Evolutionary conservation across 2,797 vertebrate genomes (phyloP), one percentile per base, ranked within the genome.

Genomic region (Lagocephalus sceleratus): DNA sequence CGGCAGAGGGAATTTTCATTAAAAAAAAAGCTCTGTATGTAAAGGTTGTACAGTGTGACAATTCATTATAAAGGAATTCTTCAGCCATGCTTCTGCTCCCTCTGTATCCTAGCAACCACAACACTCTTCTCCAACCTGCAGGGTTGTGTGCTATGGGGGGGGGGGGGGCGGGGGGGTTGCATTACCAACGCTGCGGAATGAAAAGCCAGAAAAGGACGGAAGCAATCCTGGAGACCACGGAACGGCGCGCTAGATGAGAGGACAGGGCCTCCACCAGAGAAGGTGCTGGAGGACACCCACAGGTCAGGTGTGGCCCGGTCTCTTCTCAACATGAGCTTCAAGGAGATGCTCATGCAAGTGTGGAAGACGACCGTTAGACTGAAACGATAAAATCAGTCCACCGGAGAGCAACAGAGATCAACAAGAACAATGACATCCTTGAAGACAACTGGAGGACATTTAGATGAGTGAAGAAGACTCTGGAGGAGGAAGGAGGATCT

Each of bases 51-150:
- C 53, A 65, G 52, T 52, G 47, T 70, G 64, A 74, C 66, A 71
- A 81, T 78, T 85, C 60, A 78, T 62, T 80, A 80, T 41, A 3
- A 54, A 82, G 79, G 76, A 68, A 84, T 60, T 75, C 79, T 77
- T 85, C 51, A 63, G 73, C 86, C 80, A 81, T 69, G 48, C 63
- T 81, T 68, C 60, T 42, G 54, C 63, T 84, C 67, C 70, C 74
- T 72, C 69, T 70, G 90, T 91, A 89, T 75, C 90, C 81, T 90
- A 89, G 90, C 89, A 91, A 91, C 91, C 59, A 56, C 63, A 75
- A 82, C 63, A 67, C 73, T 78, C 61, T 61, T 78, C 35, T 63
- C 72, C 74, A 63, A 54, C 22, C 71, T 72, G 73, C 71, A 75
- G 76, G 57, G 74, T 55, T 10, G 17, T 42, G 71, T 35, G 51